Conservation (phyloP, 2,797 vertebrate genomes). For the Etheostoma perlongum region DNA sequence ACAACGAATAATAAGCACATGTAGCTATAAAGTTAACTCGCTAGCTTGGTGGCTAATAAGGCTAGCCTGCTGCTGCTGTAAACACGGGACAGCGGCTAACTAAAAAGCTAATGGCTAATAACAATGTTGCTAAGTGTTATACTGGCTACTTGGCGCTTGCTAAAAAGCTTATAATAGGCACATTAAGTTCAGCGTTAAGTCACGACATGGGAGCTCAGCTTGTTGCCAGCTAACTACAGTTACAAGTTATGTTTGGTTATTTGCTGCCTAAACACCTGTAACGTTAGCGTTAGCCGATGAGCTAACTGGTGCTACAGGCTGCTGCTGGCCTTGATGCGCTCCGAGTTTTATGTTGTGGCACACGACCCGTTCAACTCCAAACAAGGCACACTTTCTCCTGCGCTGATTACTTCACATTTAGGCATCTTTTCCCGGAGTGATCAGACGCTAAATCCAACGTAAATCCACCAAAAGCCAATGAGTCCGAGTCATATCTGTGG, state of each 20-base stretch:
- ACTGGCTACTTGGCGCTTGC: conserved; percentile 51
- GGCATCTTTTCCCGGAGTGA: conserved; percentile 73
- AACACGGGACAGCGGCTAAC: conserved; percentile 71
- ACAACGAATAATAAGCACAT: conserved; percentile 66
- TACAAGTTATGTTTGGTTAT: conserved; percentile 54
- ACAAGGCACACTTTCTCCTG: conserved; percentile 83
- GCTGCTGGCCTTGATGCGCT: conserved; percentile 81
- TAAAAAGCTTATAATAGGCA: conserved; percentile 56
- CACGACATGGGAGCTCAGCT: conserved; percentile 26
- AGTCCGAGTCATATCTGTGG: conserved; percentile 62
- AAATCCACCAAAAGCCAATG: conserved; percentile 25
- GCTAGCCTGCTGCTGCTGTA: conserved; percentile 66
- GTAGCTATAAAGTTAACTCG: conserved; percentile 74
- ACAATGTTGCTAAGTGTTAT: conserved; percentile 73
- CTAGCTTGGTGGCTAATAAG: conserved; percentile 71
- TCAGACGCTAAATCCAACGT: conserved; percentile 49
- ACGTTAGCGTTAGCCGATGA: conserved; percentile 61
- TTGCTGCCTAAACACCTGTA: conserved; percentile 72
- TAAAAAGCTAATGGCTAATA: conserved; percentile 74
- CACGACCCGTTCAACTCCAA: conserved; percentile 78
- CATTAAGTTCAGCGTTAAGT: conserved; percentile 43
- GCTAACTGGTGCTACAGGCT: conserved; percentile 77
- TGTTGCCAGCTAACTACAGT: conserved; percentile 51
- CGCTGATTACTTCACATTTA: conserved; percentile 59
- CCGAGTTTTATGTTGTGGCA: conserved; percentile 76